These are phyloP conservation scores for Hemiprocne comata DNA, from an alignment of 2,113 vertebrate genomes.

Conservation along the genomic window DNA sequence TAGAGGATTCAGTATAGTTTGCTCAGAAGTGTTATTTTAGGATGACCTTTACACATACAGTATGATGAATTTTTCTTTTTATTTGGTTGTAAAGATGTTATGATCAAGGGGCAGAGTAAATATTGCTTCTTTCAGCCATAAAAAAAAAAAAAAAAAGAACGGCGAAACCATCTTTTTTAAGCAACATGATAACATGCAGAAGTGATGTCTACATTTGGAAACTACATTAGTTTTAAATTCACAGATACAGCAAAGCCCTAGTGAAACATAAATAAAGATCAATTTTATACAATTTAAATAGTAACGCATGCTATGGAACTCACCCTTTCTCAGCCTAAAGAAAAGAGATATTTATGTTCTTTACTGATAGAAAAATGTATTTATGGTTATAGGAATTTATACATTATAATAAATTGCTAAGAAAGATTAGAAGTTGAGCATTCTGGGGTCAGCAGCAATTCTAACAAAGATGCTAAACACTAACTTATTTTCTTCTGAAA, in stretches of 20 bases:
- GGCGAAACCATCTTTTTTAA: conserved; percentile 46
- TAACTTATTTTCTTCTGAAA: conserved; percentile 23
- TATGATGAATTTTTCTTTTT: conserved; percentile 71
- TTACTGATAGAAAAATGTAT: conserved; percentile 32
- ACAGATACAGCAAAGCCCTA: conserved; percentile 49
- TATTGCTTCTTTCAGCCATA: conserved; percentile 50
- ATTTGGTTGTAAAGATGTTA: conserved; percentile 71
- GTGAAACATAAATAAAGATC: conserved; percentile 72
- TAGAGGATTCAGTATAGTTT: conserved; percentile 32
- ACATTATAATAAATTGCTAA: conserved; percentile 40
- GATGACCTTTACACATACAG: conserved; percentile 61
- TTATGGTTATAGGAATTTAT: conserved; percentile 45
- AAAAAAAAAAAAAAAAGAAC: conserved; percentile 30
- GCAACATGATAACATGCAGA: conserved; percentile 23
- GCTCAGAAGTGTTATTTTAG: conserved; percentile 67
- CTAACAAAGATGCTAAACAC: conserved; percentile 39
- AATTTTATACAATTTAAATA: conserved; percentile 55
- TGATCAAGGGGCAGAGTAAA: conserved; percentile 66
- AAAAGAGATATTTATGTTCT: conserved; percentile 8
- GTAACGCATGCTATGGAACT: conserved; percentile 26
- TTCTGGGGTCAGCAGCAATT: conserved; percentile 45
- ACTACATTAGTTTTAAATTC: conserved; percentile 69
- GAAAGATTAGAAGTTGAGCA: conserved; percentile 52
- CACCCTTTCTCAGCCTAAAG: conserved; percentile 17
- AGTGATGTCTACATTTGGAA: conserved; percentile 52